These are phyloP conservation scores for Acrocephalus arundinaceus DNA, from an alignment of 2,113 vertebrate species.

Conservation along the genomic window DNA sequence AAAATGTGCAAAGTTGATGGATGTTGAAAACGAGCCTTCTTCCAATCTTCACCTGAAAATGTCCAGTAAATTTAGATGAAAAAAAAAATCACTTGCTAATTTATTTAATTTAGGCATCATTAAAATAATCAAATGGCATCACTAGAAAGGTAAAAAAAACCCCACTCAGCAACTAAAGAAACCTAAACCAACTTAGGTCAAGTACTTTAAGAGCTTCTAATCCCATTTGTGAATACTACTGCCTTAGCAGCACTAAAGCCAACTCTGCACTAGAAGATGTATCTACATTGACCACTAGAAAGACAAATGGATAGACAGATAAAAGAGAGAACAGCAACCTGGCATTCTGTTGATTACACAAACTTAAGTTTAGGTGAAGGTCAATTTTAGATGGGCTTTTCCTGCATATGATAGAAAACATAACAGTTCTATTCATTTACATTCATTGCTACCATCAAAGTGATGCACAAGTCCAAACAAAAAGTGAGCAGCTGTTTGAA, in stretches of 20 bases:
- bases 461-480: neutral
- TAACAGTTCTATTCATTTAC: neutral
- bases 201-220: neutral
- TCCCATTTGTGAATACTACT: neutral
- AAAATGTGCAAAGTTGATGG: slow-evolving; percentile 88
- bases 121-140: neutral
- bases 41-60: slow-evolving; percentile 87
- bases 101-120: neutral
- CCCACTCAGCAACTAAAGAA: neutral
- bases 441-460: neutral
- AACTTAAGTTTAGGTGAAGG: neutral
- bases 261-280: neutral
- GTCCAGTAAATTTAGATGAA: neutral
- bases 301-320: neutral
- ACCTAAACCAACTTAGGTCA: neutral
- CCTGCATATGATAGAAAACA: neutral
- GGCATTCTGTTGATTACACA: neutral
- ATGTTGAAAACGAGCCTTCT: slow-evolving; percentile 79
- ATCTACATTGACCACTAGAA: neutral
- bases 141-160: neutral
- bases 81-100: neutral
- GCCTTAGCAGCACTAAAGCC: neutral
- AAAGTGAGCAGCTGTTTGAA: neutral
- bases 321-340: neutral
- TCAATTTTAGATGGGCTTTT: neutral